Base-by-base conservation (phyloP, 2,113 vertebrate genomes). In the Colinus virginianus region DNA sequence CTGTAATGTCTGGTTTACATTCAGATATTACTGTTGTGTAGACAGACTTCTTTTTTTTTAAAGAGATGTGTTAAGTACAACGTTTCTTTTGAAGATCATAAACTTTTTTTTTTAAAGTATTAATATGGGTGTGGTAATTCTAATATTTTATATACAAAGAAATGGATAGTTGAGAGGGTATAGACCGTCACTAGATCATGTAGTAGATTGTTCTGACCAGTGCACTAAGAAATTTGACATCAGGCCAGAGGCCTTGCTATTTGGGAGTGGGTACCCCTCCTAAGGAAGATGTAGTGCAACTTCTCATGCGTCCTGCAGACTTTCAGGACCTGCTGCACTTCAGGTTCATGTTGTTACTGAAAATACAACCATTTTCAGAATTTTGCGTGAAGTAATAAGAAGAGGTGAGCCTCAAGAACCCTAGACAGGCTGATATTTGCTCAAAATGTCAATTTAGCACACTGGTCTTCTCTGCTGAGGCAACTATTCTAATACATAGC, bases 271-370 rank as follows among this genome's bases (percentile, higher is more conserved):
- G 55, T 72, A 9, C 26, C 26, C 30, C 10, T 5, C 22, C 20
- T 71, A 36, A 18, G 72, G 62, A 58, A 32, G 6, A 16, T 0
- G 5, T 13, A 7, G 4, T 48, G 18, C 9, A 63, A 30, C 7
- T 87, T 4, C 59, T 63, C 30, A 0, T 9, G 30, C 4, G 2
- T 48, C 30, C 2, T 78, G 51, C 22, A 16, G 9, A 16, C 25
- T 2, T 0, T 0, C 0, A 1, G 61, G 28, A 69, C 70, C 40
- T 64, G 51, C 40, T n/a, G 20, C 1, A 0, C 46, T 71, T 53
- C 5, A 21, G 19, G 8, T n/a, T 30, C 3, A 2, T 0, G 0
- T n/a, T 78, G n/a, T 55, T 53, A 18, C 23, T 78, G 34, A 48
- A 34, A 8, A 11, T 1, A 38, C 22, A 79, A 48, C 5, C 3